Evolutionary conservation across 2,113 vertebrate species (phyloP).

Genomic region (rat (Rattus norvegicus)): GRCr8 NC_086020.1:137729001-137729500

Average conservation of each 20-base stretch:
- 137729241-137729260: not conserved
- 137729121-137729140: not conserved
- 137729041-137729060: not conserved
- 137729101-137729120: not conserved
- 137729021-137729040: not conserved
- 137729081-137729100: not conserved
- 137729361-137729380: not conserved
- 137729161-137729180: too few species aligned
- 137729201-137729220: not conserved
- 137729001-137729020: not conserved
- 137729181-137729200: not conserved
- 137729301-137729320: not conserved
- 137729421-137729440: not conserved
- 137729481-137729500: not conserved
- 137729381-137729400: not conserved
- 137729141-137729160: not conserved
- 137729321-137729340: not conserved
- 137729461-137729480: conserved; percentile 12
- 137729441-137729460: not conserved
- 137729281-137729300: not conserved
- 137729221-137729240: not conserved
- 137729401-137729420: not conserved
- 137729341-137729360: not conserved
- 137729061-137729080: not conserved
- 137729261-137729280: not conserved